phyloP scores from a whole-genome alignment of 2,113 vertebrate genomes.

The Laticauda colubrina region DNA sequence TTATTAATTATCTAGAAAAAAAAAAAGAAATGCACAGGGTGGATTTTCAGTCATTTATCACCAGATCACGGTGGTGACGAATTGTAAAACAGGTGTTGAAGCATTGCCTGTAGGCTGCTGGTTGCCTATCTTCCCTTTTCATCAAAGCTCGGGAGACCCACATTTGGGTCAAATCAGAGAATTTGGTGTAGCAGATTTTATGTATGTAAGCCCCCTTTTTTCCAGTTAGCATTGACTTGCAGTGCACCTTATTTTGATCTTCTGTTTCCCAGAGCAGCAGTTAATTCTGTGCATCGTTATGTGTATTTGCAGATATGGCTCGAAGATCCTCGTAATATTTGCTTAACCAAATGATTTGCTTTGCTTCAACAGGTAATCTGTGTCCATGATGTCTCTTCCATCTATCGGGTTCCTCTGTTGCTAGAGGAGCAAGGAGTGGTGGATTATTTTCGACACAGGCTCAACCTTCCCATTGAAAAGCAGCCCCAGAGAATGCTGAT shows the following conservation, averaged over 20 bases:
- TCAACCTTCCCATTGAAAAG: conserved; percentile 87
- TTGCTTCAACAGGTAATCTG: conserved; percentile 84
- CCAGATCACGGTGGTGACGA: background rate
- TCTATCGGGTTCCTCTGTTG: conserved; percentile 90
- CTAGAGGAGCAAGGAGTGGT: conserved; percentile 93
- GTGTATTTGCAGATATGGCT: background rate
- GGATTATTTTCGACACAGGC: conserved; percentile 85
- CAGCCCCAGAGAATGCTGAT: conserved; percentile 86
- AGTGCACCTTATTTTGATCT: background rate
- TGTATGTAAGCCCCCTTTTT: background rate
- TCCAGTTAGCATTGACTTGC: background rate
- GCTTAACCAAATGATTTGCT: background rate
- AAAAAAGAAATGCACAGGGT: background rate
- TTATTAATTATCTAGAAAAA: background rate
- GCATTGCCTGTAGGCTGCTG: background rate
- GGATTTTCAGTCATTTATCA: background rate
- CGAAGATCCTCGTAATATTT: background rate
- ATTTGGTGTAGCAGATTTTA: background rate
- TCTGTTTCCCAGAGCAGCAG: background rate
- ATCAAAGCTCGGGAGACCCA: background rate
- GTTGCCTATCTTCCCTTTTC: background rate
- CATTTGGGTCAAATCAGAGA: background rate
- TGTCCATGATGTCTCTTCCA: conserved; percentile 91
- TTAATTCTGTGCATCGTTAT: background rate
- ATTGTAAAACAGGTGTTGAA: background rate